A percentile compares a stretch with the other conserved stretches of the same genome.
Conservation (phyloP, 2,888 invertebrate species). For the Plutella xylostella region DNA sequence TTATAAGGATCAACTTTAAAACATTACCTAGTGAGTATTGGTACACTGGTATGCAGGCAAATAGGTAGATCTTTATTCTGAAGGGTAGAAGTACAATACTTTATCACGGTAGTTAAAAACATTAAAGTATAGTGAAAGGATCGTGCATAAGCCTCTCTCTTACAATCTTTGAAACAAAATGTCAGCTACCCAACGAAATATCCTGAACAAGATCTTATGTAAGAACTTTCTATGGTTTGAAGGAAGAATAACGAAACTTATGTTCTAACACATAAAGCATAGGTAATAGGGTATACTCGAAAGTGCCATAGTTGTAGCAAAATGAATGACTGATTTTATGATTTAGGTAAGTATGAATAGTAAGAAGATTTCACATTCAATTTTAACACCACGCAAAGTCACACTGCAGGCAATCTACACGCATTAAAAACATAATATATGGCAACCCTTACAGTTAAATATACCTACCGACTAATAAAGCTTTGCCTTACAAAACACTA, state of each 20-base stretch:
- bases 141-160: neutral
- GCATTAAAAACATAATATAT: conserved; percentile 26
- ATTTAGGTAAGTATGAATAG: neutral
- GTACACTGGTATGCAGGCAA: too few relatives aligned
- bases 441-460: conserved; percentile 47
- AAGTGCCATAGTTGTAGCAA: neutral
- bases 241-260: conserved; percentile 1
- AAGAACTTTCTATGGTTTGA: neutral
- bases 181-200: neutral
- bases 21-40: too few relatives aligned
- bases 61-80: too few relatives aligned
- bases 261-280: conserved; percentile 5
- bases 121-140: neutral
- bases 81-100: too few relatives aligned
- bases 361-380: conserved; percentile 1
- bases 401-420: conserved; percentile 18
- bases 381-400: conserved; percentile 5
- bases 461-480: conserved; percentile 60
- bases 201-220: neutral
- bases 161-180: neutral
- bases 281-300: neutral
- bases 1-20: too few relatives aligned
- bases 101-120: too few relatives aligned
- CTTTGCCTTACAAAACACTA: conserved; percentile 45
- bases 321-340: neutral